These are phyloP conservation scores for Hemichromis elongatus DNA, from an alignment of 2,113 vertebrate species.

Conservation along the genomic window DNA sequence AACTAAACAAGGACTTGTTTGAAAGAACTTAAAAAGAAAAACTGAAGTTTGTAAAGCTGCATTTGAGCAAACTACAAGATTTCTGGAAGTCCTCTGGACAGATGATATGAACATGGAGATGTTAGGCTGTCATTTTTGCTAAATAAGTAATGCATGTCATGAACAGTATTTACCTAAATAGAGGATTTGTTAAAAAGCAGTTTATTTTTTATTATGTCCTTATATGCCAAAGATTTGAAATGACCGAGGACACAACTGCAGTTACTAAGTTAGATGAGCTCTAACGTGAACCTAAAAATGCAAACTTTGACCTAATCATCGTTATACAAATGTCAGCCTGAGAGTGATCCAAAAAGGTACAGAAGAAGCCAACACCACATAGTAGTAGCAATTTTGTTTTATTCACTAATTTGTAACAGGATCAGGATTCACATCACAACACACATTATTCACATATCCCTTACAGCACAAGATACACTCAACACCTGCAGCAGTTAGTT, in stretches of 20 bases:
- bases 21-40: not conserved
- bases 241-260: not conserved
- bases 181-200: not conserved
- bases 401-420: constrained; percentile 30
- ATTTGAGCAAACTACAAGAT: not conserved
- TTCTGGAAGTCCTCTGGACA: not conserved
- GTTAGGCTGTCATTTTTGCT: not conserved
- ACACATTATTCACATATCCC: constrained; percentile 43
- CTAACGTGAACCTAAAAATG: not conserved
- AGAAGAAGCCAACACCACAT: not conserved
- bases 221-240: not conserved
- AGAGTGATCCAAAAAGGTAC: not conserved
- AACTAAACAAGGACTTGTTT: not conserved
- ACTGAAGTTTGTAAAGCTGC: not conserved
- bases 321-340: not conserved
- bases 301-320: not conserved
- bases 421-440: constrained; percentile 45
- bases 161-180: not conserved
- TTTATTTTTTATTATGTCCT: not conserved
- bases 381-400: constrained; percentile 48
- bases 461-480: constrained; percentile 20
- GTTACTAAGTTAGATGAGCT: not conserved
- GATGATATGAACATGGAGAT: not conserved
- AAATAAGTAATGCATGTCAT: not conserved
- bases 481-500: not conserved